A percentile compares a stretch with the other conserved stretches of the same genome.
Evolutionary conservation across 2,113 vertebrate genomes (phyloP).

Genomic region (Heteronetta atricapilla): DNA sequence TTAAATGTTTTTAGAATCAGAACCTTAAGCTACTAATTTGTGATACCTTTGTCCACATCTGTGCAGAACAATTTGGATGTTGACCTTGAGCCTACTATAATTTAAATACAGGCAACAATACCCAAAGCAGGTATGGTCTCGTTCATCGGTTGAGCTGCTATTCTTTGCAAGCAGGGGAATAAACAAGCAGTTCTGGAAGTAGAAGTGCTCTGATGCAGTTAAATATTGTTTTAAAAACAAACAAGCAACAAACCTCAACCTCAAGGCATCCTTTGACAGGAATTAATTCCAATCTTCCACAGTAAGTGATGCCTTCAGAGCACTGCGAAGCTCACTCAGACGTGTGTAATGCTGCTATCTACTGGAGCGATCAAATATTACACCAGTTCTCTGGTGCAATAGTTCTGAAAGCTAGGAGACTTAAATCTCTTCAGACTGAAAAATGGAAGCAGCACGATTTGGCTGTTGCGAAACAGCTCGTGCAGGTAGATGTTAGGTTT

Average conservation of each 20-base stretch:
- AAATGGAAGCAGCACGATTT: background rate
- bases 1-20: background rate
- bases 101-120: background rate
- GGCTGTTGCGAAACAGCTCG: background rate
- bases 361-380: background rate
- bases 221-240: background rate
- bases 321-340: background rate
- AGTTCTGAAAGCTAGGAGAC: background rate
- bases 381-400: background rate
- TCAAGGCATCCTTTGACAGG: constrained; percentile 1
- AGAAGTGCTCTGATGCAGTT: background rate
- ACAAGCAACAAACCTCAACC: background rate
- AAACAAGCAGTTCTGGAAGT: background rate
- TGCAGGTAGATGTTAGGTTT: background rate
- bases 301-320: background rate
- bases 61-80: background rate
- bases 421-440: background rate
- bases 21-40: background rate
- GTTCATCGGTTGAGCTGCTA: background rate
- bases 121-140: background rate
- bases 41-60: background rate
- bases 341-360: constrained; percentile 40
- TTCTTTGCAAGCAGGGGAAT: background rate
- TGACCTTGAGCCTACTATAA: background rate
- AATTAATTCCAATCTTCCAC: background rate